phyloP scores from a whole-genome alignment of 2,888 invertebrate species.

The Desoria tigrina region DNA sequence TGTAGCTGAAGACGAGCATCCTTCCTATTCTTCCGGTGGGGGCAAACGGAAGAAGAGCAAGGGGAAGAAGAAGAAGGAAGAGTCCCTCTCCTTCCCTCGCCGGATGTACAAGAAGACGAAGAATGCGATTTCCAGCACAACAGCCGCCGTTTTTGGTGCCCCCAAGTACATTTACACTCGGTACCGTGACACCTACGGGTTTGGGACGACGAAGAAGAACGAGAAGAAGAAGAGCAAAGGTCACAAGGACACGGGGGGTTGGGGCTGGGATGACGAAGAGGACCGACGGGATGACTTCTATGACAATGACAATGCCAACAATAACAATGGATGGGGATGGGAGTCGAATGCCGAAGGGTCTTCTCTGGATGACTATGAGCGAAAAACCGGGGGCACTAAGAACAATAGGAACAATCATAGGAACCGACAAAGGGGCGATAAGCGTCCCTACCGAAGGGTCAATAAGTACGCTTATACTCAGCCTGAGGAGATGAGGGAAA shows the following conservation, averaged over 20 bases:
- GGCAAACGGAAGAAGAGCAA: background rate
- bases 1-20: background rate
- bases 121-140: slow-evolving; percentile 26
- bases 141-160: slow-evolving; percentile 37
- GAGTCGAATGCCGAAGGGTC: background rate
- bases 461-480: background rate
- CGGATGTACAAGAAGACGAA: slow-evolving; percentile 7
- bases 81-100: background rate
- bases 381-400: too few species aligned
- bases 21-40: too few species aligned
- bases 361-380: background rate
- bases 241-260: background rate
- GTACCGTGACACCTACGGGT: slow-evolving; percentile 30
- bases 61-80: background rate
- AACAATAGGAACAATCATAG: too few species aligned
- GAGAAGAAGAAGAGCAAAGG: background rate
- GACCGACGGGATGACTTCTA: background rate
- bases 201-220: background rate
- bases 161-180: slow-evolving; percentile 35
- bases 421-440: too few species aligned
- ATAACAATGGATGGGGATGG: background rate
- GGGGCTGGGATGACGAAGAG: background rate
- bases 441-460: background rate
- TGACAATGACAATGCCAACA: background rate
- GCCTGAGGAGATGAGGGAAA: background rate